Evolutionary conservation across 1,140 invertebrate genomes (phyloP).

Genomic region (Acromyrmex heyeri): DNA sequence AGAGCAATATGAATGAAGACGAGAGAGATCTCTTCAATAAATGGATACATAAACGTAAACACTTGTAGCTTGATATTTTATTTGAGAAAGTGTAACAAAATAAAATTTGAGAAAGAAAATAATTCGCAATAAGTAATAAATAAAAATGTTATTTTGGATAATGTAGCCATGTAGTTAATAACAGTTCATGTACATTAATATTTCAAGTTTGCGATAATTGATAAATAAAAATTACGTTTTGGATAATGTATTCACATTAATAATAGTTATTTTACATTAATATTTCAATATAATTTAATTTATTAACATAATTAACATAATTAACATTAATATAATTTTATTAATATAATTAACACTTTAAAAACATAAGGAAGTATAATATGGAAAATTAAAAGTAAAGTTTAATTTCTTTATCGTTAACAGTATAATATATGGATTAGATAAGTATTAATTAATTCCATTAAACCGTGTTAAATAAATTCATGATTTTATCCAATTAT

Average conservation of each 20-base stretch:
- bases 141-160: not conserved
- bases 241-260: too few species aligned
- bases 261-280: too few species aligned
- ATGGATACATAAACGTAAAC: not conserved
- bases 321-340: not conserved
- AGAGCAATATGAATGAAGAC: not conserved
- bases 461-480: not conserved
- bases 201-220: not conserved
- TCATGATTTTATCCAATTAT: not conserved
- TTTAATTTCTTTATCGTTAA: not conserved
- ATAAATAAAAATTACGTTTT: too few species aligned
- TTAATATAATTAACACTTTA: not conserved
- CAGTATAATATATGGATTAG: not conserved
- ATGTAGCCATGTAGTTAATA: not conserved
- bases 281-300: too few species aligned
- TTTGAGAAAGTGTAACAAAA: constrained; percentile 1
- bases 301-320: too few species aligned
- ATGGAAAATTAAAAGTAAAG: not conserved
- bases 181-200: not conserved
- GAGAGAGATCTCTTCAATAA: not conserved
- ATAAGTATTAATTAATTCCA: constrained; percentile 5
- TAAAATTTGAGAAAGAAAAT: not conserved
- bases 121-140: not conserved
- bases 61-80: not conserved
- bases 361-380: not conserved